Evolutionary conservation across 2,113 vertebrate species (phyloP).

Genomic region (Pygoscelis adeliae): DNA sequence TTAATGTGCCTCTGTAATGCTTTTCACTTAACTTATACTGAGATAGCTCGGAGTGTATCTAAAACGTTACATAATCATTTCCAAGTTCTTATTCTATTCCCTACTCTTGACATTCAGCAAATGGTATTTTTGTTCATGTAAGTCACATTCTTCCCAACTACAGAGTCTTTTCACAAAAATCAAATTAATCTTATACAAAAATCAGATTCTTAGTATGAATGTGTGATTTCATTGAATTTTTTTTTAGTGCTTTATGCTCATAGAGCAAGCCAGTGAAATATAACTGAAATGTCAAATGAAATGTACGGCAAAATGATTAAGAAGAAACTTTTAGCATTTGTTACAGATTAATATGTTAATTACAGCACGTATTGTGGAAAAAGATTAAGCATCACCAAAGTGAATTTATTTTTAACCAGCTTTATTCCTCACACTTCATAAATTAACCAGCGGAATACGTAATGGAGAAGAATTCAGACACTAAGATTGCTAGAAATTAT

Average conservation of each 20-base stretch:
- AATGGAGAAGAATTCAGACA: constrained; percentile 21
- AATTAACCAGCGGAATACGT: constrained; percentile 54
- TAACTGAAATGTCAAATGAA: constrained; percentile 50
- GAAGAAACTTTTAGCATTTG: constrained; percentile 58
- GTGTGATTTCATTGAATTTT: constrained; percentile 15
- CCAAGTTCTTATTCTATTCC: background rate
- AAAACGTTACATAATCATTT: background rate
- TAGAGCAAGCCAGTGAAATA: constrained; percentile 24
- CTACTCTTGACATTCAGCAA: background rate
- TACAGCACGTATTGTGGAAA: constrained; percentile 30
- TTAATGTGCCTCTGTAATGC: background rate
- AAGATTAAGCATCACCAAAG: constrained; percentile 69
- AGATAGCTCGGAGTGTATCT: background rate
- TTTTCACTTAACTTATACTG: background rate
- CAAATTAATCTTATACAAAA: constrained; percentile 36
- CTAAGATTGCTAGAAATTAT: constrained; percentile 49
- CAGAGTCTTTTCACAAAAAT: constrained; percentile 28
- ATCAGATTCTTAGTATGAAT: constrained; percentile 24
- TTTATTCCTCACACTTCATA: constrained; percentile 64
- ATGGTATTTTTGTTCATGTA: background rate
- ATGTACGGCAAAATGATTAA: constrained; percentile 52
- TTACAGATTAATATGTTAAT: constrained; percentile 74
- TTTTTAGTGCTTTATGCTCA: background rate
- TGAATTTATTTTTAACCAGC: constrained; percentile 71
- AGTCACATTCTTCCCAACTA: constrained; percentile 5